A percentile compares a stretch with the other conserved stretches of the same genome.
Evolutionary conservation across 1,140 invertebrate genomes (phyloP).

Genomic region (Geopemphigus sp.): DNA sequence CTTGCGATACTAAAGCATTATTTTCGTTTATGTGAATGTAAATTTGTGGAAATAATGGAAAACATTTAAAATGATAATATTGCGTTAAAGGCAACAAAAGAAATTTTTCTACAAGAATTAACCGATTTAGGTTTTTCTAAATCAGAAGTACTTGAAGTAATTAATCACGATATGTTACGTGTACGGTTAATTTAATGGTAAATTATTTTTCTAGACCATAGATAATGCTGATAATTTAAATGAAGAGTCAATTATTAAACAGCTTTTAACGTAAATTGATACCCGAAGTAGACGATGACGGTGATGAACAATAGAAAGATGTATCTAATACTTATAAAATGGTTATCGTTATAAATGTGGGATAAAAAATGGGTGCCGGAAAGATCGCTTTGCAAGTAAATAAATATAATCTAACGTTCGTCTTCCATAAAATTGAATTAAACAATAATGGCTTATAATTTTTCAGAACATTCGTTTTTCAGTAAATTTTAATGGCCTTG

Average conservation of each 20-base stretch:
- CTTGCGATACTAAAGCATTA: too few species aligned
- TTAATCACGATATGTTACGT: background rate
- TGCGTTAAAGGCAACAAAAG: background rate
- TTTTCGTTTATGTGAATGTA: background rate
- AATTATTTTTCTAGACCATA: background rate
- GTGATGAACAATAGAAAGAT: conserved; percentile 23
- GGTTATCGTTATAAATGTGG: conserved; percentile 30
- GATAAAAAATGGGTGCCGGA: conserved; percentile 14
- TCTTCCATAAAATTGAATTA: too few species aligned
- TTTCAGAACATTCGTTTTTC: too few species aligned
- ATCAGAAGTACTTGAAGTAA: background rate
- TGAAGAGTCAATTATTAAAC: conserved; percentile 19
- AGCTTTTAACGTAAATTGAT: background rate
- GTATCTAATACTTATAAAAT: background rate
- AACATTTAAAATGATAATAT: background rate
- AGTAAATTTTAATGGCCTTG: too few species aligned
- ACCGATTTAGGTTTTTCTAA: conserved; percentile 23
- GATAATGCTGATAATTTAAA: background rate
- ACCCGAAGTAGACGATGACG: conserved; percentile 19
- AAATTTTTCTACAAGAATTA: conserved; percentile 8
- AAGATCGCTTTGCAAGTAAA: conserved; percentile 39
- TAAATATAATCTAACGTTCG: background rate
- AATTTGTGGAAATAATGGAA: background rate
- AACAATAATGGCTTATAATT: too few species aligned
- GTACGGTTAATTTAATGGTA: background rate